Evolutionary conservation across 1,140 invertebrate species (phyloP), one percentile per base, ranked within the genome.

Genomic region (Hormaphis cornu): DNA sequence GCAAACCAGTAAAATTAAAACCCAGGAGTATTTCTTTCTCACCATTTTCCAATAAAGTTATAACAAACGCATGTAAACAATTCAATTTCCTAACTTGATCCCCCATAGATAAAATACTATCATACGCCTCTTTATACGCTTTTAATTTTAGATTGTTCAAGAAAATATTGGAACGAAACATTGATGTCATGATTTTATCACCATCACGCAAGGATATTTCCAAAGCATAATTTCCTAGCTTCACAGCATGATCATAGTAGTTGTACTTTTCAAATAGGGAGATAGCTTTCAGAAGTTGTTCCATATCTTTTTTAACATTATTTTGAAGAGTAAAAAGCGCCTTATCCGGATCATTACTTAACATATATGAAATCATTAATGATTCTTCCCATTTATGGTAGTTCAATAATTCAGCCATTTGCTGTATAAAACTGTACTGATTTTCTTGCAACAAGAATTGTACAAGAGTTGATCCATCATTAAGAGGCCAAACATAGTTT

Each of bases 131-230:
- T 16, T 9, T 14, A 16, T 66, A 50, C 3, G 1, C n/a, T 35
- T 66, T 66, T 16, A 66, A 9, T 50, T 66, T 66, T 48, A 66
- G 35, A 66, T 66, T 66, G 22, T 66, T 66, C 9, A 66, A 44
- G 22, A 66, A 66, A 48, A 66, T 66, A 7, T 66, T 66, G 4
- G 61, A 66, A 48, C 50, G 5, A 24, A 66, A 66, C 61, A 66
- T 66, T 46, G 61, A 66, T 10, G 2, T 33, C 28, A 50, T 66
- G 14, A 33, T 30, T 48, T 66, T 30, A 48, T 66, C 42, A 3
- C 12, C 61, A 50, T 1, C 4, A 30, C 20, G 26, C 30, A 18
- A 10, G 46, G 24, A 30, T 12, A 66, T 48, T 66, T 9, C 20
- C 8, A 66, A 48, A 26, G 20, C 61, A 48, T 66, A 14, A 16